Conservation (phyloP, 92 coral and sea anemone genomes). For the Epizoanthus rinbou region DNA sequence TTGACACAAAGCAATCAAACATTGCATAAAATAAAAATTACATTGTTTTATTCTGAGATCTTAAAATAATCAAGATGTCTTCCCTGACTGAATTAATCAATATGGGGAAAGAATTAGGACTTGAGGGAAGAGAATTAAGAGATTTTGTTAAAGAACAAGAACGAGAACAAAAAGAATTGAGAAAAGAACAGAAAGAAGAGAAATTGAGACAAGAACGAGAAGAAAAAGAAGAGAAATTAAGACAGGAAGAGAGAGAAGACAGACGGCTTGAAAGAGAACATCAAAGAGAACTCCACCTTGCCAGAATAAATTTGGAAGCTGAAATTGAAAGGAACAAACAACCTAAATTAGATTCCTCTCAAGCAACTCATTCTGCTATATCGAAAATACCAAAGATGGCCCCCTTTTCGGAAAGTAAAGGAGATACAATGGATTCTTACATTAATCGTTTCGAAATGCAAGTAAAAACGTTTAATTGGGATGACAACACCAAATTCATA, state of each 20-base stretch:
- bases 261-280: too few relatives aligned
- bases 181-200: constrained; percentile 3
- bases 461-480: constrained; percentile 1
- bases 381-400: background rate
- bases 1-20: constrained; percentile 11
- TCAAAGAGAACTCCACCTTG: background rate
- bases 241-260: constrained; percentile 1
- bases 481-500: constrained; percentile 4
- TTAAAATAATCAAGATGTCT: too few relatives aligned
- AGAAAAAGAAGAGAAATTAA: background rate
- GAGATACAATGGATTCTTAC: constrained; percentile 13
- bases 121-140: too few relatives aligned
- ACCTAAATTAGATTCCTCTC: constrained; percentile 6
- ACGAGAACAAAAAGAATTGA: background rate
- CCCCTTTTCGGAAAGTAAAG: constrained; percentile 19
- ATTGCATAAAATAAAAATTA: constrained; percentile 1
- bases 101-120: too few relatives aligned
- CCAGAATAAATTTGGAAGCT: constrained; percentile 7
- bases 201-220: constrained; percentile 7
- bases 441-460: constrained; percentile 12
- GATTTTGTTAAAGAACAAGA: too few relatives aligned
- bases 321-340: constrained; percentile 12
- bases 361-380: background rate
- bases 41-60: background rate
- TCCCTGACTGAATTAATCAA: too few relatives aligned